Conservation (phyloP, 2,113 vertebrate species). For the Petaurus breviceps region DNA sequence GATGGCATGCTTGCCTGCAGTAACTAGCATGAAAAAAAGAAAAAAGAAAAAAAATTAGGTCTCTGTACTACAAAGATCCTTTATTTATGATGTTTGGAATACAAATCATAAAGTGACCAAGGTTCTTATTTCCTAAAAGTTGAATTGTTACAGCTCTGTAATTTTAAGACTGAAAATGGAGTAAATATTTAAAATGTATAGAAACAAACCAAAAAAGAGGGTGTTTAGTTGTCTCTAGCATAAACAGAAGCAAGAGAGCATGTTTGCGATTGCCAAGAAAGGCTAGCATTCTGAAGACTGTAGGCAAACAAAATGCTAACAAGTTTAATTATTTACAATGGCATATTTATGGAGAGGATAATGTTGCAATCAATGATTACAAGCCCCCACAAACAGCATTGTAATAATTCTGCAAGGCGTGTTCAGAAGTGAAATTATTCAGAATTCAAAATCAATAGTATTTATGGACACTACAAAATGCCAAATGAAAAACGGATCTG, state of each 20-base stretch:
- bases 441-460: conserved; percentile 75
- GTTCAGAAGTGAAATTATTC: conserved; percentile 71
- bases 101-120: conserved; percentile 64
- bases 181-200: conserved; percentile 33
- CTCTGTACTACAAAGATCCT: conserved; percentile 14
- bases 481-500: conserved; percentile 66
- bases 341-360: conserved; percentile 73
- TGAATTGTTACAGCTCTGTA: conserved; percentile 66
- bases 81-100: conserved; percentile 66
- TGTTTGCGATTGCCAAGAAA: conserved; percentile 46
- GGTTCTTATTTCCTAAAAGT: conserved; percentile 68
- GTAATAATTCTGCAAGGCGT: conserved; percentile 66
- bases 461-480: conserved; percentile 73
- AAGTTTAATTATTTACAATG: conserved; percentile 73
- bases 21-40: not conserved
- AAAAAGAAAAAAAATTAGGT: not conserved
- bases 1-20: not conserved
- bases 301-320: conserved; percentile 75
- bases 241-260: conserved; percentile 28
- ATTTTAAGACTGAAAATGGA: conserved; percentile 60
- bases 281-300: conserved; percentile 45
- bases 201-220: not conserved
- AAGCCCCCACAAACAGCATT: conserved; percentile 66
- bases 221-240: conserved; percentile 1
- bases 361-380: conserved; percentile 76